These are phyloP conservation scores for Pollicipes pollicipes DNA, from an alignment of 1,140 invertebrate species.

Conservation along the genomic window DNA sequence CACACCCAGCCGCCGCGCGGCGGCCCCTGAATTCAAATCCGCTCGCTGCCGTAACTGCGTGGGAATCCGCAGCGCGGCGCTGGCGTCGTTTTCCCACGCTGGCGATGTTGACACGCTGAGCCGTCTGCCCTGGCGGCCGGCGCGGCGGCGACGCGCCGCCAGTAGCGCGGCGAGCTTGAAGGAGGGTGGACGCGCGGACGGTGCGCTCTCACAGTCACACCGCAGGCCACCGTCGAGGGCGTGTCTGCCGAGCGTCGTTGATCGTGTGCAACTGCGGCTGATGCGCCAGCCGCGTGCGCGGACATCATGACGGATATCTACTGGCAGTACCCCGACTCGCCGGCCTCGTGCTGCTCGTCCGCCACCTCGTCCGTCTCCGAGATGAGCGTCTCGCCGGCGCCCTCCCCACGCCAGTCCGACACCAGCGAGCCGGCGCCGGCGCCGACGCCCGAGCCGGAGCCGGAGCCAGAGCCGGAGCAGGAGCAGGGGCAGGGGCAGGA, in stretches of 20 bases:
- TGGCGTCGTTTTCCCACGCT: background rate
- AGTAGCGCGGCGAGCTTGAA: background rate
- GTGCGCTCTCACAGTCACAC: too few relatives aligned
- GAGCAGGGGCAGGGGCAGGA: background rate
- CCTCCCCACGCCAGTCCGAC: background rate
- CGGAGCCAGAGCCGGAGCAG: background rate
- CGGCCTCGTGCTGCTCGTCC: background rate
- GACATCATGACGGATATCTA: background rate
- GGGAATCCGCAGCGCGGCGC: background rate
- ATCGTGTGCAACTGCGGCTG: background rate
- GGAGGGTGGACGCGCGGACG: background rate
- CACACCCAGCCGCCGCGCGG: background rate
- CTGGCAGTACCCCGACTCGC: background rate
- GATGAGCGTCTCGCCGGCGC: background rate
- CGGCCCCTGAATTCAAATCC: background rate
- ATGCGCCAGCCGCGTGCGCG: background rate
- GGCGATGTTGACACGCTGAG: background rate
- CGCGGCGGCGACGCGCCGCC: too few relatives aligned
- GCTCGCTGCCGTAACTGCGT: background rate
- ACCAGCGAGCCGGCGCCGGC: background rate
- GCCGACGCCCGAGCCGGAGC: background rate
- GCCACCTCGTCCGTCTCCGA: background rate
- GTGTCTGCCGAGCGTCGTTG: background rate
- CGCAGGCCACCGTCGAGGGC: too few relatives aligned
- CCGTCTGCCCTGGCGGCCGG: background rate